Conservation (phyloP, 2,113 vertebrate genomes). For the Oreocharis arfaki region DNA sequence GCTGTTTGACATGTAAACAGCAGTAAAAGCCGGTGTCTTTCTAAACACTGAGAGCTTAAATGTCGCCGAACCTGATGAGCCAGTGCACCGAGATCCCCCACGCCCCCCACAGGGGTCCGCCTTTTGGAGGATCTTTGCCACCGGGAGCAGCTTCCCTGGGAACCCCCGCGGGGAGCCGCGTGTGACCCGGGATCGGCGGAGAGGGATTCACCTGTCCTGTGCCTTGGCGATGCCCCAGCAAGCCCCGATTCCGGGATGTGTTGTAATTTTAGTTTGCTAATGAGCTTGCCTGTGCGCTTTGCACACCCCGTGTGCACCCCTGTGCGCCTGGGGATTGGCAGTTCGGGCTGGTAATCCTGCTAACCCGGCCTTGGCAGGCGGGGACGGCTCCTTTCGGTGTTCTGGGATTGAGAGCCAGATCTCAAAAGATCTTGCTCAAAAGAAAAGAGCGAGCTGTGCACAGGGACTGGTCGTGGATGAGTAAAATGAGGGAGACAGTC, state of each 20-base stretch:
- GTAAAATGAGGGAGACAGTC: background rate
- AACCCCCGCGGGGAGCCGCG: background rate
- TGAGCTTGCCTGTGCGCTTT: background rate
- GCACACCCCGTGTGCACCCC: fast-evolving
- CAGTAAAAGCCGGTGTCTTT: background rate
- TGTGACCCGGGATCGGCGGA: fast-evolving
- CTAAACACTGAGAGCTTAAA: background rate
- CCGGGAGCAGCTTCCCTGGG: background rate
- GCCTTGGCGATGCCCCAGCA: background rate
- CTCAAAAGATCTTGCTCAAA: too few relatives aligned
- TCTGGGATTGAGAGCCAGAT: background rate
- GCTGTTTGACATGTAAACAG: background rate
- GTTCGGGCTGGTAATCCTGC: background rate
- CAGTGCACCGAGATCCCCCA: background rate
- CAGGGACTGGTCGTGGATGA: background rate
- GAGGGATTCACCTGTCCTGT: fast-evolving
- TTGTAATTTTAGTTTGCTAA: background rate
- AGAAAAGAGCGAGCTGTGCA: too few relatives aligned
- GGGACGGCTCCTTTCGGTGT: background rate
- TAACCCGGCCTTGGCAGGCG: background rate
- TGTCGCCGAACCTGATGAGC: background rate
- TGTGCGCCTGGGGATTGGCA: background rate
- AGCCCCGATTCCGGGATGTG: background rate
- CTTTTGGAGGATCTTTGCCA: background rate
- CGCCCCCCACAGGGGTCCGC: background rate